Evolutionary conservation across 2,797 vertebrate genomes (phyloP), one percentile per base, ranked within the genome.

Genomic region (Loriculus beryllinus): DNA sequence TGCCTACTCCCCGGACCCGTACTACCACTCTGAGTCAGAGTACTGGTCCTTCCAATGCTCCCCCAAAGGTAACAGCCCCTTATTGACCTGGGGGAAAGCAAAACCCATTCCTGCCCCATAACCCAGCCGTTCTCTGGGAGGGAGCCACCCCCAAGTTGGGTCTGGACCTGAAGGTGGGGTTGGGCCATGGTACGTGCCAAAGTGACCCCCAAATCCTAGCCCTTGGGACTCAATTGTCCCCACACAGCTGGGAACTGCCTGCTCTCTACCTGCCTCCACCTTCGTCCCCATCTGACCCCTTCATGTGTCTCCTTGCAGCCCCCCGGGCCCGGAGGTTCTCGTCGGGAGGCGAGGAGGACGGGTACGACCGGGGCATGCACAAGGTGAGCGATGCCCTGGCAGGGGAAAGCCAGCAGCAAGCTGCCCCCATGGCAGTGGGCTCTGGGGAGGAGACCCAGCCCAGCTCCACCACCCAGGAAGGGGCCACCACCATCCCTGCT

Each of bases 311-410:
- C 77, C 64, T 14, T 78, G 59, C 95, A 98, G 97, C 97, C 37
- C 98, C 98, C 92, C 97, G 98, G 31, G 98, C 97, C 80, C 98
- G 99, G 83, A 98, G 99, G 88, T 99, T 98, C 97, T 99, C 99
- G 0, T 99, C 99, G 0, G 99, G 99, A 86, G 99, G 98, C 16
- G 99, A 99, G 90, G 99, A 99, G 93, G 99, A 99, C 3, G 98
- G 98, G 35, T 99, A 99, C 86, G 99, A 98, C 97, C 98, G 98
- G 88, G 98, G 98, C 96, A 98, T 99, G 98, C 99, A 99, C 97
- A 99, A 98, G 98, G 99, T 99, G 86, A 97, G 97, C 59, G 37
- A 16, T 42, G 6, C 43, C 49, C 52, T 59, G 20, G 35, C 29
- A 43, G 48, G 31, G 56, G 8, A 28, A 20, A 43, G n/a, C 13